Percentiles rank a stretch among this genome's conserved stretches.
phyloP scores from a whole-genome alignment of 2,113 vertebrate genomes.

The Zapus hudsonius region DNA sequence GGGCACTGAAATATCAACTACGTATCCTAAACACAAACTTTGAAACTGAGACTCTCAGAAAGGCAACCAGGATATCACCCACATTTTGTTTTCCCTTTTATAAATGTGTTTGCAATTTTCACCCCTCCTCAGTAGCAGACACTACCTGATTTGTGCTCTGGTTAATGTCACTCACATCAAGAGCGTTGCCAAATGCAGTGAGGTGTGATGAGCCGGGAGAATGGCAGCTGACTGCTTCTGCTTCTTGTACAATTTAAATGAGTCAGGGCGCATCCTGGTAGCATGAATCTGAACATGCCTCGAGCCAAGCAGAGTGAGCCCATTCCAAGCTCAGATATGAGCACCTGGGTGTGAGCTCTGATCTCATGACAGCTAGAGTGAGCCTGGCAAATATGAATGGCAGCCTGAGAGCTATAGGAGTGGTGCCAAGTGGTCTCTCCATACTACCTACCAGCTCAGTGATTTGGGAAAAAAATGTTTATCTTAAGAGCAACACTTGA shows the following conservation, averaged over 20 bases:
- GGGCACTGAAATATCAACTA: background rate
- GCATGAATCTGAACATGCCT: conserved; percentile 52
- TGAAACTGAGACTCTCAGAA: conserved; percentile 38
- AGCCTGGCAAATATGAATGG: background rate
- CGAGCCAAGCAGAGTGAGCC: conserved; percentile 48
- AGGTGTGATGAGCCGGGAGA: conserved; percentile 61
- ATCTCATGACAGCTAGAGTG: background rate
- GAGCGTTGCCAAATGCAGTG: conserved; percentile 62
- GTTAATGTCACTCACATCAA: conserved; percentile 67
- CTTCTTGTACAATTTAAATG: conserved; percentile 73
- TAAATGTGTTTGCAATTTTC: conserved; percentile 29
- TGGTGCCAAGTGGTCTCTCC: background rate
- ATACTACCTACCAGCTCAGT: background rate
- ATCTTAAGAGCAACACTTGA: background rate
- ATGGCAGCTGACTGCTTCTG: conserved; percentile 63
- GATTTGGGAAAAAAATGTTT: background rate
- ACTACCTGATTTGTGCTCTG: conserved; percentile 63
- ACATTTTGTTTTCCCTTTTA: conserved; percentile 63
- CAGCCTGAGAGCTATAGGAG: background rate
- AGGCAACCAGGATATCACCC: conserved; percentile 65
- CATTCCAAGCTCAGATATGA: background rate
- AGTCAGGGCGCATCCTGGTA: conserved; percentile 61
- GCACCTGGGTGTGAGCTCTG: background rate
- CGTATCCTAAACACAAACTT: background rate
- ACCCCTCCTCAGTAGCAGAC: conserved; percentile 30